These are phyloP conservation scores for Herpetotheres cachinnans DNA, from an alignment of 2,113 vertebrate genomes.

Conservation along the genomic window DNA sequence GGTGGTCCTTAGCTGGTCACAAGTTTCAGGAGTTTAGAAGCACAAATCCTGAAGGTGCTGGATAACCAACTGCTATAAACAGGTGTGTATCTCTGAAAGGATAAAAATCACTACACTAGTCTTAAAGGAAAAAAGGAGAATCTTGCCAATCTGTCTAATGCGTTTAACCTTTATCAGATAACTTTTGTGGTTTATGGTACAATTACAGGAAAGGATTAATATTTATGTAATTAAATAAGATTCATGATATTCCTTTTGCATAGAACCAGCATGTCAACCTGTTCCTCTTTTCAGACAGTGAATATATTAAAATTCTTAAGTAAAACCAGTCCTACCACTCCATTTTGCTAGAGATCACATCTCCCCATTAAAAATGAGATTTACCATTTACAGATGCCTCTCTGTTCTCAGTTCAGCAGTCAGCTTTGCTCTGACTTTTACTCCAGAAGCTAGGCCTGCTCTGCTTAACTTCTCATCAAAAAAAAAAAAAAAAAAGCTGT, in stretches of 20 bases:
- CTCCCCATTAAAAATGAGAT: neutral
- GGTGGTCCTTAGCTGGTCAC: neutral
- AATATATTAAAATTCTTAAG: neutral
- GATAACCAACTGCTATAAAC: neutral
- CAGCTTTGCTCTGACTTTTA: constrained; percentile 21
- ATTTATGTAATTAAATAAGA: constrained; percentile 6
- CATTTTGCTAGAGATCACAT: neutral
- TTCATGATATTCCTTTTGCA: neutral
- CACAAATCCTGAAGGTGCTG: neutral
- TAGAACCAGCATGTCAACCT: neutral
- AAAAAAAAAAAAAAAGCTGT: constrained; percentile 10
- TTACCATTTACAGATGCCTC: constrained; percentile 3
- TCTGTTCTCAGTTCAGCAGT: constrained; percentile 13
- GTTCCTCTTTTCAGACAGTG: neutral
- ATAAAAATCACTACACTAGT: neutral
- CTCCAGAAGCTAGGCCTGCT: constrained; percentile 23
- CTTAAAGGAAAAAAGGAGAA: neutral
- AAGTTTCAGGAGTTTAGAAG: neutral
- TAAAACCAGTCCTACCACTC: constrained; percentile 4
- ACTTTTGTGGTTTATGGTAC: neutral
- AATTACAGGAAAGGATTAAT: neutral
- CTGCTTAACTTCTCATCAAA: constrained; percentile 63
- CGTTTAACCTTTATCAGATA: neutral
- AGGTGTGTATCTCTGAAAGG: neutral
- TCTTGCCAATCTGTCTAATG: neutral